phyloP scores from a whole-genome alignment of 2,797 vertebrate species.

The Enoplosus armatus region DNA sequence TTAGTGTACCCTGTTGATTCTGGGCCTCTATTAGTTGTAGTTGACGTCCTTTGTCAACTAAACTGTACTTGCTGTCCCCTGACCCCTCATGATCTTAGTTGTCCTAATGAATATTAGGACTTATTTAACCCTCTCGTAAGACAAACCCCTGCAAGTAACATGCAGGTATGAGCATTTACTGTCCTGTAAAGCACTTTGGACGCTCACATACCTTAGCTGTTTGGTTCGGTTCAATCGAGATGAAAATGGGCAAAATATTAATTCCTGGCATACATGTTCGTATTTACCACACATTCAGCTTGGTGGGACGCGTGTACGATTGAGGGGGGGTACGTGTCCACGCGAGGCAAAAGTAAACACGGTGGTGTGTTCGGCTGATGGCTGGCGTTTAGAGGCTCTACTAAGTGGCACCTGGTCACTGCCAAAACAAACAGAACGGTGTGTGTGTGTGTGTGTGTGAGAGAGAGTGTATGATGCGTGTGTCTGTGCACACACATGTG shows the following conservation, averaged over 20 bases:
- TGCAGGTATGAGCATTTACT: too few relatives aligned
- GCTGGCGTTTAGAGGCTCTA: conserved; percentile 70
- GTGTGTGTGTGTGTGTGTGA: conserved; percentile 26
- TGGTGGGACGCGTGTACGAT: conserved; percentile 8
- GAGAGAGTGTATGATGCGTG: conserved; percentile 17
- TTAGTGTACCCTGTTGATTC: too few relatives aligned
- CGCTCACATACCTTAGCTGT: too few relatives aligned
- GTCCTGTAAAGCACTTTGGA: too few relatives aligned
- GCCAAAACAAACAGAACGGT: conserved; percentile 83
- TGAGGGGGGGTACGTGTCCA: conserved; percentile 18
- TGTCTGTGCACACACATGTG: conserved; percentile 25
- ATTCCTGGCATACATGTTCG: conserved; percentile 9
- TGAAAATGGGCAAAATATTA: background rate
- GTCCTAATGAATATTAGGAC: too few relatives aligned
- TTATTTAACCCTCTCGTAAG: too few relatives aligned
- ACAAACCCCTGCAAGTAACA: too few relatives aligned
- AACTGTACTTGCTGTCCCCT: too few relatives aligned
- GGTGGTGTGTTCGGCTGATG: conserved; percentile 67
- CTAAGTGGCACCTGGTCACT: conserved; percentile 82
- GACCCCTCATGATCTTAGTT: too few relatives aligned
- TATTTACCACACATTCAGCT: conserved; percentile 13
- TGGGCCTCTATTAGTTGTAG: too few relatives aligned
- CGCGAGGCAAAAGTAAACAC: conserved; percentile 46
- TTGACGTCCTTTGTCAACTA: too few relatives aligned
- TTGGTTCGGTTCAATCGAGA: too few relatives aligned